A percentile compares a stretch with the other conserved stretches of the same genome.
phyloP scores from a whole-genome alignment of 2,888 invertebrate species.

The Scaptomyza flava region DNA sequence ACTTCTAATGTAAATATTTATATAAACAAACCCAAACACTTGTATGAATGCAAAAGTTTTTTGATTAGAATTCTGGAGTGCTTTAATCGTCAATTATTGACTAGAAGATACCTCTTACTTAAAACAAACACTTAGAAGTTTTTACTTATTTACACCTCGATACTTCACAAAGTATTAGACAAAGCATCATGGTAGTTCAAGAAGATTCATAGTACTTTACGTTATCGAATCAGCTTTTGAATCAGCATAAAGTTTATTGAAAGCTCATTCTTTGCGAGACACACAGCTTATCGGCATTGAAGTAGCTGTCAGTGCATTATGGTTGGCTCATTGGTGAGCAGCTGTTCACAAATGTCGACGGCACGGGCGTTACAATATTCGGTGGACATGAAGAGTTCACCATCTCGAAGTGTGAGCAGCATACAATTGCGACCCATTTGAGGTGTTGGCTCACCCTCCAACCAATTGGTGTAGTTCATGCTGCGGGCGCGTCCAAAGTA shows the following conservation, averaged over 20 bases:
- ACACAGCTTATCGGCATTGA: background rate
- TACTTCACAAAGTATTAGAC: no score
- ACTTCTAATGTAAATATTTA: background rate
- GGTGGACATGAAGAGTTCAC: constrained; percentile 59
- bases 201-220: background rate
- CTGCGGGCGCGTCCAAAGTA: constrained; percentile 66
- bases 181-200: no score
- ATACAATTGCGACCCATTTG: constrained; percentile 62
- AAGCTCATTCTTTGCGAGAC: background rate
- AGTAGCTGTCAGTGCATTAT: constrained; percentile 57
- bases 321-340: constrained; percentile 47
- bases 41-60: background rate
- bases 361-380: constrained; percentile 59
- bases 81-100: background rate
- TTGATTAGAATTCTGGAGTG: background rate
- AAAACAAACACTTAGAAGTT: no score
- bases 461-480: constrained; percentile 68
- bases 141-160: no score
- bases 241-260: background rate
- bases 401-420: constrained; percentile 54
- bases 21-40: background rate
- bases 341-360: constrained; percentile 67
- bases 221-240: background rate
- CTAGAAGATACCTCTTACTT: background rate
- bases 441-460: constrained; percentile 53